phyloP scores from a whole-genome alignment of 2,888 invertebrate species.

The Sphaerophoria rueppellii region DNA sequence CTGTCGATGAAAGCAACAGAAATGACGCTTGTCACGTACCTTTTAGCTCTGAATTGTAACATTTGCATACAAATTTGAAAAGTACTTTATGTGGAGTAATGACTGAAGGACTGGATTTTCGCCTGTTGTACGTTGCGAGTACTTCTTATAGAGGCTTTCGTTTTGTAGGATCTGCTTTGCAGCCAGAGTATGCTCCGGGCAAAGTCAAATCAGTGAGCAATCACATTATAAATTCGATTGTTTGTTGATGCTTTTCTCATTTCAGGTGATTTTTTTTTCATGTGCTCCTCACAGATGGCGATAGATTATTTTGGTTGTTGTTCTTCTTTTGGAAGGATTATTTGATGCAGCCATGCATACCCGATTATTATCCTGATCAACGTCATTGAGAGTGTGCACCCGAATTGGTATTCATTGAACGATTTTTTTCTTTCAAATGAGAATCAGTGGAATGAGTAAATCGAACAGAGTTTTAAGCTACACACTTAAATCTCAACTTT shows the following conservation, averaged over 20 bases:
- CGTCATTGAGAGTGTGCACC: neutral
- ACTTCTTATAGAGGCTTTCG: constrained; percentile 2
- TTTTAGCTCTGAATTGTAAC: constrained; percentile 46
- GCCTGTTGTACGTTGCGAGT: constrained; percentile 19
- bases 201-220: neutral
- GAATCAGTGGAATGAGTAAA: no score
- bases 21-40: constrained; percentile 44
- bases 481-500: no score
- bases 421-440: neutral
- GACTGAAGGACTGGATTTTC: constrained; percentile 23
- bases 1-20: neutral
- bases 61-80: constrained; percentile 51
- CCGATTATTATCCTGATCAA: neutral
- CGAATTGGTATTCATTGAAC: neutral
- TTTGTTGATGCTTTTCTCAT: constrained; percentile 31
- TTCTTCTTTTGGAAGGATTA: neutral
- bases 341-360: constrained; percentile 13
- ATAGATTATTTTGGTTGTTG: constrained; percentile 4
- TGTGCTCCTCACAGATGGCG: constrained; percentile 1
- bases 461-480: no score
- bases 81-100: constrained; percentile 15
- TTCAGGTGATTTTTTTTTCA: constrained; percentile 46
- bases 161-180: neutral
- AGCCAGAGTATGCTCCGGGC: neutral
- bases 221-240: constrained; percentile 41